phyloP scores from a whole-genome alignment of 2,113 vertebrate species.

The Phrynosoma blainvillii region DNA sequence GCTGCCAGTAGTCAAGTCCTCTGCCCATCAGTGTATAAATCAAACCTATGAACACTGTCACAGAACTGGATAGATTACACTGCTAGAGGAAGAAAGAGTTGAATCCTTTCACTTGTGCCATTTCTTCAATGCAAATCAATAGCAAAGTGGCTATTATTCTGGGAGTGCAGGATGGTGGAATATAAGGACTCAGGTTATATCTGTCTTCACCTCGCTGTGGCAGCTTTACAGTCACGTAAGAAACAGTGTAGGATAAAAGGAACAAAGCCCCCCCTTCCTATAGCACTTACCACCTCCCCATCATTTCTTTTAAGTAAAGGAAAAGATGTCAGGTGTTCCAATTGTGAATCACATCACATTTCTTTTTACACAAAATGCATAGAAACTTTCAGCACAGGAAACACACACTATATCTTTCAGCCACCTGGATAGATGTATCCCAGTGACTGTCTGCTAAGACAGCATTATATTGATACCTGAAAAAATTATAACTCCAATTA shows the following conservation, averaged over 20 bases:
- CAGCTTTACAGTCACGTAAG: not conserved
- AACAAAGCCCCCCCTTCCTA: not conserved
- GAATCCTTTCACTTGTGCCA: not conserved
- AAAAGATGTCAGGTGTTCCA: not conserved
- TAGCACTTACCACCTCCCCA: not conserved
- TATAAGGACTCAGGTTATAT: not conserved
- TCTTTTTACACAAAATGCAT: not conserved
- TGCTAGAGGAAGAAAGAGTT: not conserved
- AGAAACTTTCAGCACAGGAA: not conserved
- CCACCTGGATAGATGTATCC: not conserved
- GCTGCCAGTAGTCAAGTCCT: too few relatives aligned
- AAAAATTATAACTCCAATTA: not conserved
- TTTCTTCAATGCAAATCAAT: not conserved
- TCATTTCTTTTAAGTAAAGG: not conserved
- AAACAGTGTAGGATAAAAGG: not conserved
- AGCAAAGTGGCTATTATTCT: not conserved
- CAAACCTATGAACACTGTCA: too few relatives aligned
- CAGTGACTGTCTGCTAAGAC: not conserved
- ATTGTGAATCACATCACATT: not conserved
- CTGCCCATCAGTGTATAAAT: too few relatives aligned
- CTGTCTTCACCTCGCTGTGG: not conserved
- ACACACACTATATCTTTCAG: not conserved
- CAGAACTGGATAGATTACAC: not conserved
- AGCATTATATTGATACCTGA: not conserved
- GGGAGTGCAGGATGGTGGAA: too few relatives aligned